Base-by-base conservation (phyloP, 2,113 vertebrate species). In the Caranx melampygus region DNA sequence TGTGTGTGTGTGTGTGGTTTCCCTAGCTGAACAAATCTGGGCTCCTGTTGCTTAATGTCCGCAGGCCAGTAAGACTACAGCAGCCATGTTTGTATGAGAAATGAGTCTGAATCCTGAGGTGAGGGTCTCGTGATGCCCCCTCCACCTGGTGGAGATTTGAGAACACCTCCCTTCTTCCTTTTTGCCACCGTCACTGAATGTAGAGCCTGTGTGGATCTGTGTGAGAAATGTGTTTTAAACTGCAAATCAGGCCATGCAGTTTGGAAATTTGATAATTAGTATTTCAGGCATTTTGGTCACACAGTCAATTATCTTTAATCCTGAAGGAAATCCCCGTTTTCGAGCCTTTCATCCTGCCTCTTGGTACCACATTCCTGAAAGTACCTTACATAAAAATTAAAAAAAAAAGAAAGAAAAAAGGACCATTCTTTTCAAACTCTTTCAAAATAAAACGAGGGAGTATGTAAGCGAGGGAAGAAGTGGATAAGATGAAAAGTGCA, bases 401-500 rank as follows among this genome's bases (percentile, higher is more conserved):
- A 26, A 42, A 42, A 42, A 42, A 59, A 78, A 61, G 21, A 14
- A 15, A 0, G 35, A 40, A 77, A 67, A 55, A 55, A n/a, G 57
- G 58, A 21, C 51, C 37, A 51, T 62, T 15, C 4, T 21, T 63
- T 63, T 35, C 21, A 59, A 63, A 20, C 20, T 34, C 44, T 8
- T 58, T 44, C 44, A 45, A 76, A 77, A 63, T 57, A 68, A 83
- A 74, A 66, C 20, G 54, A 68, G 74, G 37, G 79, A 78, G 64
- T 31, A 67, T 47, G 70, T 14, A 13, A 73, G 80, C 66, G 57
- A 76, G 63, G 55, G 73, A 79, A 78, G 67, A 82, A 78, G 75
- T 47, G 87, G 82, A 65, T 83, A 79, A 90, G 76, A 75, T 81
- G 86, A 92, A 88, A 88, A 91, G 85, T 82, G 87, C 83, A 88